Base-by-base conservation (phyloP, 2,113 vertebrate species). In the Jacana jacana region DNA sequence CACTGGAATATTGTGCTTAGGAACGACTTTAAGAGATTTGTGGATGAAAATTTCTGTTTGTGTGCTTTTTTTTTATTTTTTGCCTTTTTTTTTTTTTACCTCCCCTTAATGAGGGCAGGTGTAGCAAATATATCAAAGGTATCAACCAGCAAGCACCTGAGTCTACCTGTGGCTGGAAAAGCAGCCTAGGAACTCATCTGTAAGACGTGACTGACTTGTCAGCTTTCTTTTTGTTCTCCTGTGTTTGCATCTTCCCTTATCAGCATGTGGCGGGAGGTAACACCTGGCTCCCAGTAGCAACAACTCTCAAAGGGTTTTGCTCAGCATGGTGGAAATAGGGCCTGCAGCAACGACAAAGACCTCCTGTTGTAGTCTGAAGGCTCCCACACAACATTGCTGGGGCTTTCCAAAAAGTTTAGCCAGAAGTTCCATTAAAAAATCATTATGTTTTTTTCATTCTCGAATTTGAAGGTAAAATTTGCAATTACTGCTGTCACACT, bases 121-220 rank as follows among this genome's bases (percentile, higher is more conserved):
- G 1, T 17, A 87, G 80, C 61, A 75, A 88, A 94, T n/a, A 51
- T 9, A 81, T 71, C 69, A 91, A 88, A 95, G 39, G 30, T 58
- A 52, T 94, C 86, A 75, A 40, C 69, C 39, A 11, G 19, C 27
- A 57, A 60, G 78, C 80, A 63, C 73, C 81, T 69, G 90, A 64
- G 57, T 93, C 52, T 25, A 85, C 92, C 90, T 84, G 83, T 81
- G 70, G 66, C 65, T 93, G 60, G 37, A 68, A 73, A 94, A 92
- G 48, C 48, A 91, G 71, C 68, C 51, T 46, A 31, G 64, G 35
- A 95, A 31, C 65, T 65, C 70, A 31, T 77, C 71, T 73, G 24
- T 35, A 31, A 91, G 87, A 60, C 0, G 6, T 35, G 46, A 51
- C 44, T 81, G 88, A 65, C 35, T 80, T 54, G 61, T 72, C 84